Evolutionary conservation across 1,140 invertebrate genomes (phyloP), one percentile per base, ranked within the genome.

Genomic region (Diorhabda sublineata): DNA sequence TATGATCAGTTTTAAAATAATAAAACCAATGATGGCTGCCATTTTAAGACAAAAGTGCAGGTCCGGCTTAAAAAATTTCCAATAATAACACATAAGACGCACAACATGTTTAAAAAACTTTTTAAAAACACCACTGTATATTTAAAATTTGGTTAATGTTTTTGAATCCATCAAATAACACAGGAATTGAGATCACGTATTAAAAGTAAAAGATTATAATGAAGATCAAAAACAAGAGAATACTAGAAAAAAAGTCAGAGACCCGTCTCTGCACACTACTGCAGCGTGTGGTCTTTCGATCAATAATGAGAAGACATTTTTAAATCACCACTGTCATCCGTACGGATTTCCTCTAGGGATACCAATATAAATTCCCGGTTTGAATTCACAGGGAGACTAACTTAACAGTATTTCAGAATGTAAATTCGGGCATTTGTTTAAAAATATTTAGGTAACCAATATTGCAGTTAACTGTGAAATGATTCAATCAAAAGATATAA

Each of bases 241-340:
- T 6, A 52, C 47, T 8, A 52, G 47, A 52, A 52, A 52, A 52
- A 52, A 52, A n/a, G 6, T n/a, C 6, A 52, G n/a, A n/a, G n/a
- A 52, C 47, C 47, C 47, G 47, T 8, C 47, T 52, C 47, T 52
- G 47, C 47, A 52, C 47, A 52, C 47, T 52, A 52, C 47, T 52
- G 47, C 47, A 52, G 47, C 47, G 47, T 52, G 6, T 52, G 47
- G 6, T 52, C 47, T 52, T 8, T 52, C 47, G 47, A 52, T 52
- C 47, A 52, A 52, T 52, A 52, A 52, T 8, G 47, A 52, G 47
- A 52, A 52, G 47, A 52, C 47, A 52, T 52, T 52, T 52, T 52
- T 52, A 4, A 8, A n/a, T 52, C 47, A 52, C 47, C n/a, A 52
- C 47, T 52, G 47, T 52, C 47, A 52, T 52, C 47, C n/a, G 47